Percentiles rank a stretch among this genome's conserved stretches.
These are phyloP conservation scores for Rhynchophorus ferrugineus DNA, from an alignment of 1,140 invertebrate species.

Conservation along the genomic window DNA sequence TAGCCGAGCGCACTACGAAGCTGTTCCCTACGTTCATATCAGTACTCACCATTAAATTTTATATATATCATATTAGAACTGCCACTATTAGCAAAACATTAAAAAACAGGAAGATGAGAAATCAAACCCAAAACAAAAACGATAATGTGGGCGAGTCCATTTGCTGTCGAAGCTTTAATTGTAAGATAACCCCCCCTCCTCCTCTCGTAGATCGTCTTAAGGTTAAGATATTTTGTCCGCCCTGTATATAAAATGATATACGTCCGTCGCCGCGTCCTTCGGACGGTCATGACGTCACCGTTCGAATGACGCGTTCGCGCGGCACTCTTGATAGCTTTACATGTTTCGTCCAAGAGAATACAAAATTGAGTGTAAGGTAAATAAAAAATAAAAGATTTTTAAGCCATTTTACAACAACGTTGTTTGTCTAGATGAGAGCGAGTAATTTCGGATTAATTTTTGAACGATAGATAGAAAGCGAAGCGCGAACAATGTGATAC, in stretches of 20 bases:
- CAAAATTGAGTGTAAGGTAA: background rate
- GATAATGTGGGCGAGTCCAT: constrained; percentile 13
- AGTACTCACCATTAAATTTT: no score
- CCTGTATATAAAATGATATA: constrained; percentile 12
- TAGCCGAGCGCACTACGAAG: no score
- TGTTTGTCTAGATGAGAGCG: no score
- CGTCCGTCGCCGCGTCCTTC: no score
- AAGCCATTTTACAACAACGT: background rate
- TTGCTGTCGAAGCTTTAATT: constrained; percentile 24
- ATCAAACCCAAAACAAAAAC: no score
- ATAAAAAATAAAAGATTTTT: background rate
- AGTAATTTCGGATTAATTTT: no score
- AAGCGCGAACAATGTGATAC: no score
- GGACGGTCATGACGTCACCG: background rate
- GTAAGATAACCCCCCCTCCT: constrained; percentile 14
- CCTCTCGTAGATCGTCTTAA: constrained; percentile 9
- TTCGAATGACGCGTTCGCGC: background rate
- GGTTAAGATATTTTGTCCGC: constrained; percentile 17
- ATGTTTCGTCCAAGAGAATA: constrained; percentile 8
- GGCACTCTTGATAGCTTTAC: constrained; percentile 13
- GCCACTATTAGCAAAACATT: constrained; percentile 22
- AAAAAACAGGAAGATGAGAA: no score
- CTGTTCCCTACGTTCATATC: no score
- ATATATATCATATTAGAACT: constrained; percentile 22
- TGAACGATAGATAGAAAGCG: no score